These are phyloP conservation scores for Chlorodrepanis virens DNA, from an alignment of 2,113 vertebrate genomes.

Conservation along the genomic window DNA sequence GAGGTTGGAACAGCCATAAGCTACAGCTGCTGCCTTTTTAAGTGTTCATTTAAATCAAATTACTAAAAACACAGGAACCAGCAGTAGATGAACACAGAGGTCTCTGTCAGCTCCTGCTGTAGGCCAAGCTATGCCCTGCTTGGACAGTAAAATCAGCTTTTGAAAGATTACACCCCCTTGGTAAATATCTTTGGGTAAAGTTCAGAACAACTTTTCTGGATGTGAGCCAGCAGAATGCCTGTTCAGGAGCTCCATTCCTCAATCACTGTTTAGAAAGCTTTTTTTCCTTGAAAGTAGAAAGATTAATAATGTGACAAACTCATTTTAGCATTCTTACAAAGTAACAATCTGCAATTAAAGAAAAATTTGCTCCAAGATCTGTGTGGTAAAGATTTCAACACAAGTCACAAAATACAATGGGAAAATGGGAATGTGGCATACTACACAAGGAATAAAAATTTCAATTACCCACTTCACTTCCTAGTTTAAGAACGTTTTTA, in stretches of 20 bases:
- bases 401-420: neutral
- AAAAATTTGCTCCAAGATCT: neutral
- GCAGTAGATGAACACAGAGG: neutral
- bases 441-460: neutral
- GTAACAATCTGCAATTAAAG: neutral
- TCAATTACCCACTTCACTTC: neutral
- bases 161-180: neutral
- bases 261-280: neutral
- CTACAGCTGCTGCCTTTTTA: accelerated
- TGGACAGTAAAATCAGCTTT: neutral
- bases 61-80: neutral
- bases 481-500: neutral
- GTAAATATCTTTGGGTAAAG: neutral
- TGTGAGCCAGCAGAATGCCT: neutral
- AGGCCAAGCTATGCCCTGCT: neutral
- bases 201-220: neutral
- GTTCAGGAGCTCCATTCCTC: neutral
- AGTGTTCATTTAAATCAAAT: neutral
- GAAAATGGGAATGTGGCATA: neutral
- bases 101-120: neutral
- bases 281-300: neutral
- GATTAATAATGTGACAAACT: neutral
- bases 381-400: neutral
- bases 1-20: neutral
- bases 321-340: neutral